Conservation (phyloP, 2,113 vertebrate species). For the Echinops telfairi region DNA sequence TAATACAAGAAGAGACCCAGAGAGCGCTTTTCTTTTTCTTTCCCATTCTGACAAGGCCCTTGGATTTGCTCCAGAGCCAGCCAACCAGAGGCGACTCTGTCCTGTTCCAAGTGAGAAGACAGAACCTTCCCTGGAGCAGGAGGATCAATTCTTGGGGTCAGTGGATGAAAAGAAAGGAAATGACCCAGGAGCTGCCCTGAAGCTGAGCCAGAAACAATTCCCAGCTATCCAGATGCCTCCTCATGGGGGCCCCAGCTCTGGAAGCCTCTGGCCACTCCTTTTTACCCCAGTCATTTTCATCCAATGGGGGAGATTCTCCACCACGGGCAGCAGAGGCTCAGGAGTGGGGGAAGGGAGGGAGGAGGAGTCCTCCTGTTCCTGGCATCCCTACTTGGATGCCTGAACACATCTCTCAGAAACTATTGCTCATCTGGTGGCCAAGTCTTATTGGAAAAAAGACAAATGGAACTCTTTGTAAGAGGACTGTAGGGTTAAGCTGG, state of each 20-base stretch:
- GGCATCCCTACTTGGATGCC: background rate
- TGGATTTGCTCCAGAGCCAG: background rate
- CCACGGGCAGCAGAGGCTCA: background rate
- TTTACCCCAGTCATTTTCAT: background rate
- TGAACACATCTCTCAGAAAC: background rate
- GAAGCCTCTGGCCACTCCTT: background rate
- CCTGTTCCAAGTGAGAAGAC: slow-evolving; percentile 28
- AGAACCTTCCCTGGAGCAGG: slow-evolving; percentile 29
- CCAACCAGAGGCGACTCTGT: background rate
- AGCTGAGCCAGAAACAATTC: slow-evolving; percentile 1
- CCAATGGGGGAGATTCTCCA: background rate
- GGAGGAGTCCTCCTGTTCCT: background rate
- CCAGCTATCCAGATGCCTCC: background rate
- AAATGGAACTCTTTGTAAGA: slow-evolving; percentile 41
- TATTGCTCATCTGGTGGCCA: background rate
- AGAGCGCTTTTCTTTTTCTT: too few species aligned
- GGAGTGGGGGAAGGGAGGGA: background rate
- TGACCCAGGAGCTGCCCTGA: background rate
- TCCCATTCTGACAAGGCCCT: background rate
- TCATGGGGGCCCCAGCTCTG: background rate
- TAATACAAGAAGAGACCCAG: background rate
- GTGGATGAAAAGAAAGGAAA: background rate
- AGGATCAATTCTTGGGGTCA: background rate
- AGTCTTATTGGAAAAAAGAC: background rate
- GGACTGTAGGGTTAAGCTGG: slow-evolving; percentile 3